These are phyloP conservation scores for Axis porcinus DNA, from an alignment of 2,113 vertebrate species.

Conservation along the genomic window DNA sequence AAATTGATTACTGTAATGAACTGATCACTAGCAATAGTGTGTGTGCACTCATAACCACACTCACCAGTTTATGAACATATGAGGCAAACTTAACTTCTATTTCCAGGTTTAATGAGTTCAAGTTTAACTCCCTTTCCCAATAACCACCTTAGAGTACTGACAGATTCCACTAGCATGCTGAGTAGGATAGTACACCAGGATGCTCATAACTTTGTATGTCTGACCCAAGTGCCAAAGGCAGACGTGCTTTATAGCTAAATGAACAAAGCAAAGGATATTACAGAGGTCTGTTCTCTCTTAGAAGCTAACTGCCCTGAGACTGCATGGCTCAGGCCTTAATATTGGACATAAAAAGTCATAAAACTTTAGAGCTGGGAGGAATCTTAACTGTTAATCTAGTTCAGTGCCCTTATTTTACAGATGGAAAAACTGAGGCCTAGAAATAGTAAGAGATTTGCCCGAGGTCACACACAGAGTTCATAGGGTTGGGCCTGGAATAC, in stretches of 20 bases:
- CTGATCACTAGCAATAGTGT: conserved; percentile 47
- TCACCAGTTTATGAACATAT: conserved; percentile 47
- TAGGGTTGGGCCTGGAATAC: conserved; percentile 14
- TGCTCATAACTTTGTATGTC: conserved; percentile 72
- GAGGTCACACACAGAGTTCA: conserved; percentile 21
- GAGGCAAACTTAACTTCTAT: conserved; percentile 40
- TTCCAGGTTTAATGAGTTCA: conserved; percentile 59
- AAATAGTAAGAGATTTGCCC: conserved; percentile 35
- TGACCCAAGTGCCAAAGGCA: conserved; percentile 78
- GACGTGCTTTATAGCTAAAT: conserved; percentile 72
- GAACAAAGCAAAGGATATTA: conserved; percentile 66
- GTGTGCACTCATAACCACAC: conserved; percentile 48
- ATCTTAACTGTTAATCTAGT: conserved; percentile 46
- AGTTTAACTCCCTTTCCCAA: conserved; percentile 41
- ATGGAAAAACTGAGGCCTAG: conserved; percentile 58
- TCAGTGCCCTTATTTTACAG: conserved; percentile 63
- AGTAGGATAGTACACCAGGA: conserved; percentile 68
- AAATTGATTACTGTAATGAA: conserved; percentile 48
- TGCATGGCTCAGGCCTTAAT: conserved; percentile 68
- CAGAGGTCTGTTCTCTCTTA: conserved; percentile 54
- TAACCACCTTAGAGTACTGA: conserved; percentile 41
- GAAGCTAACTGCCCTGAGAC: conserved; percentile 65
- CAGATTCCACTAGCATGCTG: conserved; percentile 71
- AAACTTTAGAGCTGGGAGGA: conserved; percentile 64
- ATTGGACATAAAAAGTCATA: conserved; percentile 62